Evolutionary conservation across 2,797 vertebrate species (phyloP), one percentile per base, ranked within the genome.

Genomic region (Sylvia borin): DNA sequence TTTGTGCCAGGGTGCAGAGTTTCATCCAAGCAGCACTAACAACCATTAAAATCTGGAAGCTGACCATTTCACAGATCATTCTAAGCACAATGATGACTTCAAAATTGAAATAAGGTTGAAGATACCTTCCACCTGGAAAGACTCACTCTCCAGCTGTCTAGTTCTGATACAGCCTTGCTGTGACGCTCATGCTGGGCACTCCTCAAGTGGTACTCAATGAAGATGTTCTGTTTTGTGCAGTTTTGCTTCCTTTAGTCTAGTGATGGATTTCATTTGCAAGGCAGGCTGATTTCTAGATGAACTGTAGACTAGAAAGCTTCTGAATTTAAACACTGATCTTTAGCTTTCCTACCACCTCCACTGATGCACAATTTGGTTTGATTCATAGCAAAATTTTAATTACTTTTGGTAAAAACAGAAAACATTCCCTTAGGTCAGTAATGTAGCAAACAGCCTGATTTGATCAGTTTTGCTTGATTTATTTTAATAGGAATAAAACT

Each of bases 251-350:
- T 84, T 67, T 64, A 50, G 24, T 29, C 36, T 81, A 38, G 27
- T 58, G 70, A 86, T 12, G 18, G 16, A 40, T 92, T 85, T 83
- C 1, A 5, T 50, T 82, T 9, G 3, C 25, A 66, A 70, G n/a
- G 32, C 50, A 51, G 68, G 66, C 53, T 83, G 74, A 53, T 81
- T 92, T 81, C 74, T 68, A 75, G 54, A 83, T 60, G 18, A 48
- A 64, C 32, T 21, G 10, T 29, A 79, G 55, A 64, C 67, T 78
- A 70, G 5, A 22, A 26, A 62, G 14, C 36, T 48, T 31, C 65
- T 67, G 87, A 78, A 85, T 76, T 83, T 72, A 78, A 92, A 91
- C 51, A 38, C 25, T 64, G 80, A 71, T 29, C 61, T 95, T 95
- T 85, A 91, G 48, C 60, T 93, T 95, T 93, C 51, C 34, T 54